These are phyloP conservation scores for Colaptes auratus DNA, from an alignment of 2,113 vertebrate genomes.

Conservation along the genomic window DNA sequence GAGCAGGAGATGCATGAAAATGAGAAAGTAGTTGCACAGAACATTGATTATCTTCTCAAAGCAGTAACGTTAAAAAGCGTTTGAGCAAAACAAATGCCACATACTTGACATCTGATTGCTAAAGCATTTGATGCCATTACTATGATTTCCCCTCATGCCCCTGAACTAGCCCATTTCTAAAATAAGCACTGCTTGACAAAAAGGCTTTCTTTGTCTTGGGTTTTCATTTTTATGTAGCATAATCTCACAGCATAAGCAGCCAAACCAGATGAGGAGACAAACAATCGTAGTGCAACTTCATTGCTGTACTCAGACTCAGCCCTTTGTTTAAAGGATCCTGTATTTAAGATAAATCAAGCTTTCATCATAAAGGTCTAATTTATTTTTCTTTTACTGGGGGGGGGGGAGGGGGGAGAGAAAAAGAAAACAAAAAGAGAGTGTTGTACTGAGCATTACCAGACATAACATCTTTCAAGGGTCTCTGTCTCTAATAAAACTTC, in stretches of 20 bases:
- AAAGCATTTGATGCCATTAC: not conserved
- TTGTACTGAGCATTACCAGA: not conserved
- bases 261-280: not conserved
- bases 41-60: slow-evolving; percentile 27
- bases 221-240: not conserved
- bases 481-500: not conserved
- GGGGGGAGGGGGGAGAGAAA: too few species aligned
- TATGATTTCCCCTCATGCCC: not conserved
- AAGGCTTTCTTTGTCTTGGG: not conserved
- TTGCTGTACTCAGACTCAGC: not conserved
- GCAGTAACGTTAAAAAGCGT: not conserved
- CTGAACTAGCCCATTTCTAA: slow-evolving; percentile 11
- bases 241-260: not conserved
- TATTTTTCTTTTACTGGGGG: too few species aligned
- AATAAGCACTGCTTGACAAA: not conserved
- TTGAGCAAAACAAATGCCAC: not conserved
- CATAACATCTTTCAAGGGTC: not conserved
- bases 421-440: too few species aligned
- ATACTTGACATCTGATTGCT: slow-evolving; percentile 2
- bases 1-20: not conserved
- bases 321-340: not conserved
- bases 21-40: not conserved
- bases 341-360: not conserved
- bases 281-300: not conserved
- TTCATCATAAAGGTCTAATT: too few species aligned